A percentile compares a stretch with the other conserved stretches of the same genome.
phyloP scores from a whole-genome alignment of 2,888 invertebrate genomes.

The Watsonalla cultraria region DNA sequence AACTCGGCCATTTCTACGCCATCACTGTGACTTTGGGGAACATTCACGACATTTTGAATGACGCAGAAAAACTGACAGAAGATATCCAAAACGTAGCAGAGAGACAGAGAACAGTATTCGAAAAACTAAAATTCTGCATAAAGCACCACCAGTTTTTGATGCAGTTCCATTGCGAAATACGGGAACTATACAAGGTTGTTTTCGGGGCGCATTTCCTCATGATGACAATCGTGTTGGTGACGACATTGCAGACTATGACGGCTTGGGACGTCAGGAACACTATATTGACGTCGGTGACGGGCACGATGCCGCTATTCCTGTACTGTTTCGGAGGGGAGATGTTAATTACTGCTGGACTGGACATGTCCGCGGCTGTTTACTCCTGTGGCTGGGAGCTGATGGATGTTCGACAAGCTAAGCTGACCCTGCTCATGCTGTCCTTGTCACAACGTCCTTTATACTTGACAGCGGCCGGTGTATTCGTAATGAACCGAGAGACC shows the following conservation, averaged over 20 bases:
- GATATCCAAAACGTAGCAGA: not conserved
- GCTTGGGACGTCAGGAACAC: conserved; percentile 48
- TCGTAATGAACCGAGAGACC: conserved; percentile 50
- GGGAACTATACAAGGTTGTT: conserved; percentile 36
- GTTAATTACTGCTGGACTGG: conserved; percentile 36
- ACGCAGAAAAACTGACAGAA: conserved; percentile 9
- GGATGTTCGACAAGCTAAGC: conserved; percentile 37
- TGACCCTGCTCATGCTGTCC: conserved; percentile 36
- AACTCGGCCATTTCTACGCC: conserved; percentile 48
- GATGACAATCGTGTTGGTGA: conserved; percentile 49
- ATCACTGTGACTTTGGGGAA: conserved; percentile 41
- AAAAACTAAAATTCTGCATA: conserved; percentile 40
- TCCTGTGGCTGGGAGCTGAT: conserved; percentile 50
- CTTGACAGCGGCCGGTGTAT: conserved; percentile 46
- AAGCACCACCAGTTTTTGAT: conserved; percentile 49
- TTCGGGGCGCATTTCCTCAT: conserved; percentile 51
- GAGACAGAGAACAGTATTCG: conserved; percentile 15
- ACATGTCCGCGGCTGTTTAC: conserved; percentile 39
- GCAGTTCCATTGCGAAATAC: conserved; percentile 35
- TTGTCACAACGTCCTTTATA: conserved; percentile 38
- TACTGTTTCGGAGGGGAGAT: conserved; percentile 57
- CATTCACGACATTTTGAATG: conserved; percentile 20
- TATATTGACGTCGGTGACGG: conserved; percentile 42
- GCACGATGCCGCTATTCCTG: conserved; percentile 44
- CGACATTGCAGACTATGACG: conserved; percentile 50